phyloP scores from a whole-genome alignment of 2,888 invertebrate species.

The Eristalinus aeneus region DNA sequence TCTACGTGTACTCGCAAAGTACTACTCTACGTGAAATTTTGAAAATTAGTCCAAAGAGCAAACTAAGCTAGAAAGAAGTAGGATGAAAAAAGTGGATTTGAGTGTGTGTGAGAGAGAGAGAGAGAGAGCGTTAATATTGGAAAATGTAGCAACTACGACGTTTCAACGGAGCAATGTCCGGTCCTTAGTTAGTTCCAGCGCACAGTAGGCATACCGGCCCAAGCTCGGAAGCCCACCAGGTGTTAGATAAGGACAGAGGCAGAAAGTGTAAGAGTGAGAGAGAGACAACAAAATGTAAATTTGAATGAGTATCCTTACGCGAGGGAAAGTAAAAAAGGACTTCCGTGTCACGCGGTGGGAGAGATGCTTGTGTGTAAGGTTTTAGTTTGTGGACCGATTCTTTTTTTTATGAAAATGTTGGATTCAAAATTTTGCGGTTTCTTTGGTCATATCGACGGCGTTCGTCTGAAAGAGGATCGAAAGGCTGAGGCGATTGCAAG shows the following conservation, averaged over 20 bases:
- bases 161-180: not conserved
- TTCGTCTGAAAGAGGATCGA: conserved; percentile 50
- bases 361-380: conserved; percentile 29
- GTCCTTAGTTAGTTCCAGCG: conserved; percentile 24
- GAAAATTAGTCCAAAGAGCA: conserved; percentile 37
- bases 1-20: not conserved
- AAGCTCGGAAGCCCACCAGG: conserved; percentile 4
- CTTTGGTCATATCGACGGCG: conserved; percentile 46
- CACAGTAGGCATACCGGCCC: conserved; percentile 10
- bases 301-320: conserved; percentile 63
- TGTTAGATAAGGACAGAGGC: conserved; percentile 24
- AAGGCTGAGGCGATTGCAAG: conserved; percentile 37
- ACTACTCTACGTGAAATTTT: not conserved
- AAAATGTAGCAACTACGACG: not conserved
- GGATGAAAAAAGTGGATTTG: not conserved
- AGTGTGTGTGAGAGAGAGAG: not conserved
- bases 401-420: conserved; percentile 3
- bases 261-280: not conserved
- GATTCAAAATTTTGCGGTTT: conserved; percentile 33
- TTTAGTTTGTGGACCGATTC: not conserved
- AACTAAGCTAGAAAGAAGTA: conserved; percentile 3
- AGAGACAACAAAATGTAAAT: conserved; percentile 1
- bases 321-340: conserved; percentile 58
- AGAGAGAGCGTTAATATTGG: conserved; percentile 18
- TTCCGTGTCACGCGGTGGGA: conserved; percentile 67